These are phyloP conservation scores for Crematogaster levior DNA, from an alignment of 2,888 invertebrate genomes.

Conservation along the genomic window DNA sequence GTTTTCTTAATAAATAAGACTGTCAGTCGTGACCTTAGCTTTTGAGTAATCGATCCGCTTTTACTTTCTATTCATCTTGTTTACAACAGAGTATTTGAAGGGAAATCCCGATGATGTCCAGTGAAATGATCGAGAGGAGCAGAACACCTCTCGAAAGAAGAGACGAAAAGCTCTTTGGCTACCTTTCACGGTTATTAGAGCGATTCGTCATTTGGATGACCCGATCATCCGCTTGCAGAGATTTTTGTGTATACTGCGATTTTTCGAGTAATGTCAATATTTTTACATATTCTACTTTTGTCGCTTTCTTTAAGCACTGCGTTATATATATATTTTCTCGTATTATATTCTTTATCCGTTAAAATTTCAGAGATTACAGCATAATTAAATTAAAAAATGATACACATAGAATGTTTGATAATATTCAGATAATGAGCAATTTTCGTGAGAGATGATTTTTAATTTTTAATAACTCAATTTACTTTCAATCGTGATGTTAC, in stretches of 20 bases:
- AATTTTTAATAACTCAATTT: too few species aligned
- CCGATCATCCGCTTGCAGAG: constrained; percentile 46
- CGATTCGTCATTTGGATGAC: constrained; percentile 62
- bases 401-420: not conserved
- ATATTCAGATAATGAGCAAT: not conserved
- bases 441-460: not conserved
- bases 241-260: constrained; percentile 32
- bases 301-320: not conserved
- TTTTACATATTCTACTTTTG: constrained; percentile 12
- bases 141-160: constrained; percentile 22
- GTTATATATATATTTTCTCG: not conserved
- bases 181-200: constrained; percentile 63
- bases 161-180: constrained; percentile 35
- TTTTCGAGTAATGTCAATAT: constrained; percentile 41
- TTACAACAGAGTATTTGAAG: not conserved
- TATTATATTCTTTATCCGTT: not conserved
- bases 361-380: not conserved
- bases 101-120: constrained; percentile 43
- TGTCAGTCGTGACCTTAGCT: constrained; percentile 6
- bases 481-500: not conserved
- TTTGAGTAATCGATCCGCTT: constrained; percentile 35
- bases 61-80: not conserved
- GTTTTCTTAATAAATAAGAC: constrained; percentile 47
- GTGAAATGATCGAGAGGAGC: constrained; percentile 36
- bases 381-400: constrained; percentile 3